Evolutionary conservation across 1,140 invertebrate species (phyloP).

Genomic region (Drosophila insularis): DNA sequence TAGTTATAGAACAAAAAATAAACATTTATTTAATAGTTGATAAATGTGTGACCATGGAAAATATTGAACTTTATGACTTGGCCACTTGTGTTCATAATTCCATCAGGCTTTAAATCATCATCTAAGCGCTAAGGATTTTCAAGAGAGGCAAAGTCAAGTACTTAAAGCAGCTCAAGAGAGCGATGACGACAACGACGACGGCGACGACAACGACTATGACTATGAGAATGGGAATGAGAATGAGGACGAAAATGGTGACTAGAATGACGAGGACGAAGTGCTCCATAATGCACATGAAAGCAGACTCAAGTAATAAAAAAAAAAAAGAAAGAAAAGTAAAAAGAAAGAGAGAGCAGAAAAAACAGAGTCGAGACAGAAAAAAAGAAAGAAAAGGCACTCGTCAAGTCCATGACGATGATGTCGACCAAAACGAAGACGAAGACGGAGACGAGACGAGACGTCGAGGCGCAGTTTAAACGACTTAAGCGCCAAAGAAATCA

Average conservation of each 20-base stretch:
- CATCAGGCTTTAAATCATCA: conserved; percentile 74
- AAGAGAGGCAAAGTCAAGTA: conserved; percentile 70
- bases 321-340: conserved; percentile 25
- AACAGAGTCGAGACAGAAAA: conserved; percentile 68
- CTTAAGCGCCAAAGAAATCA: conserved; percentile 80
- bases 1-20: conserved; percentile 46
- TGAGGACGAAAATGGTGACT: conserved; percentile 9
- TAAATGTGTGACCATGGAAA: conserved; percentile 53
- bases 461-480: conserved; percentile 71
- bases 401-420: conserved; percentile 57
- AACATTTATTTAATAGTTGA: conserved; percentile 56
- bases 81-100: conserved; percentile 74
- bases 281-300: conserved; percentile 77
- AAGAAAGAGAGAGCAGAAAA: conserved; percentile 43
- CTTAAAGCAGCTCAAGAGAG: conserved; percentile 76
- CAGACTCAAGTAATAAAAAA: conserved; percentile 57
- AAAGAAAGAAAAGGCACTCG: conserved; percentile 63
- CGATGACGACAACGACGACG: conserved; percentile 21
- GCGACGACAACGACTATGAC: background rate
- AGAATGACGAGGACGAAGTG: conserved; percentile 46
- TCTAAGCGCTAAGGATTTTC: conserved; percentile 34
- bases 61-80: conserved; percentile 77
- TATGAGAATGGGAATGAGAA: conserved; percentile 22
- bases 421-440: conserved; percentile 27
- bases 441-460: conserved; percentile 10